Percentiles rank a stretch among this genome's conserved stretches.
These are phyloP conservation scores for Andricus grossulariae DNA, from an alignment of 1,140 invertebrate species.

Conservation along the genomic window DNA sequence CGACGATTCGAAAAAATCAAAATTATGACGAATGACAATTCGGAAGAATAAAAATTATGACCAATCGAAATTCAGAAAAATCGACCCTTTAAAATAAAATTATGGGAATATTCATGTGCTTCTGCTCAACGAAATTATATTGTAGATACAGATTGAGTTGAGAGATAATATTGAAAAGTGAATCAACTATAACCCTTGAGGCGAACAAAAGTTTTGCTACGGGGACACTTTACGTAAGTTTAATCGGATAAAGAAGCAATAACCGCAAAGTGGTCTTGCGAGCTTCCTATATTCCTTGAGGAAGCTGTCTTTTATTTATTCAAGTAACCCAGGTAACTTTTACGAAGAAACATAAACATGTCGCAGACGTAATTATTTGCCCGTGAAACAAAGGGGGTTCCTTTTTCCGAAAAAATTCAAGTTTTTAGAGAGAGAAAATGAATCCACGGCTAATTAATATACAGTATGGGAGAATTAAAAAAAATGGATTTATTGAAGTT, in stretches of 20 bases:
- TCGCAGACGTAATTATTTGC: background rate
- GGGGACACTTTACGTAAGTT: constrained; percentile 11
- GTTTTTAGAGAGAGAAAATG: background rate
- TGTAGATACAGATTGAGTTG: background rate
- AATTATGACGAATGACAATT: no score
- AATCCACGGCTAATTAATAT: background rate
- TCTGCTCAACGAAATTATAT: background rate
- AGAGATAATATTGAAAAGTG: background rate
- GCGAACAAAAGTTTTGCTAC: background rate
- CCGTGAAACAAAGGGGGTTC: background rate
- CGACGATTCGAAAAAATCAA: no score
- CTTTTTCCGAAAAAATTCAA: background rate
- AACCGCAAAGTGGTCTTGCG: constrained; percentile 9
- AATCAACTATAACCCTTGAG: background rate
- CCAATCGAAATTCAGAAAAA: no score
- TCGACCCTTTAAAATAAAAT: no score
- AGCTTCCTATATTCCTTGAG: constrained; percentile 2
- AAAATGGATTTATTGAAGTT: background rate
- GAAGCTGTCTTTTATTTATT: constrained; percentile 7
- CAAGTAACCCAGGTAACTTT: background rate
- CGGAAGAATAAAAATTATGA: no score
- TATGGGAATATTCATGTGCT: no score
- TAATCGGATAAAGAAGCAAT: constrained; percentile 22
- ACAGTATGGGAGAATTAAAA: background rate
- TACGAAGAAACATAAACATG: background rate